Base-by-base conservation (phyloP, 2,797 vertebrate species). In the Poecilia picta region DNA sequence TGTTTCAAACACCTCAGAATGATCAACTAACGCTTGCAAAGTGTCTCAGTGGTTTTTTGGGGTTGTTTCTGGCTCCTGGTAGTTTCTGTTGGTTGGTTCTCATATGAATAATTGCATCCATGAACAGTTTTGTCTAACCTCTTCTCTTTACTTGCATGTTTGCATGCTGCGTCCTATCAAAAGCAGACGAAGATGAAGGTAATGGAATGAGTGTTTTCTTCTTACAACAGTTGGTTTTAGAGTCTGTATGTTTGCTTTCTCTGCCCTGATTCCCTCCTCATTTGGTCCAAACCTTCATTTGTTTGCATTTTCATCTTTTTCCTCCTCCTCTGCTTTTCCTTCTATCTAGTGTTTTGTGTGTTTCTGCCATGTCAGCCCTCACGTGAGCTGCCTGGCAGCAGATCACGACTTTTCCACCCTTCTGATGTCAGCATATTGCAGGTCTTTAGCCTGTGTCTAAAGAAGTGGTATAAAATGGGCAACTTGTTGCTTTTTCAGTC, bases 171-270 rank as follows among this genome's bases (percentile, higher is more conserved):
- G 94, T 93, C 95, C 92, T 97, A 94, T 94, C 95, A 97, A 96
- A 97, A 93, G 88, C 97, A 99, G 98, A 98, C 89, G 95, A 94
- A 91, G 95, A 97, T 25, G 97, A 98, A 99, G 98, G 98, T 99
- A 99, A 98, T 95, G 90, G 79, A 86, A 87, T 84, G 66, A 80
- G 78, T 86, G 82, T 83, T 77, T 91, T 95, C 91, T 73, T 83
- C 89, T 84, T 82, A 25, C 73, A 88, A 72, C 77, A 76, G 81
- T 83, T 84, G 45, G 62, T 82, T 90, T 86, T 77, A 74, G n/a
- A 62, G n/a, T 64, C 53, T 87, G 43, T 83, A 64, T 76, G 88
- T 79, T 89, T 85, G 85, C 70, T 83, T 5, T 85, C 82, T 93
- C 57, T 74, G 31, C 72, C 80, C 82, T 87, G 88, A 87, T 82